Base-by-base conservation (phyloP, 2,113 vertebrate species). In the Oxygymnocypris stewartii region DNA sequence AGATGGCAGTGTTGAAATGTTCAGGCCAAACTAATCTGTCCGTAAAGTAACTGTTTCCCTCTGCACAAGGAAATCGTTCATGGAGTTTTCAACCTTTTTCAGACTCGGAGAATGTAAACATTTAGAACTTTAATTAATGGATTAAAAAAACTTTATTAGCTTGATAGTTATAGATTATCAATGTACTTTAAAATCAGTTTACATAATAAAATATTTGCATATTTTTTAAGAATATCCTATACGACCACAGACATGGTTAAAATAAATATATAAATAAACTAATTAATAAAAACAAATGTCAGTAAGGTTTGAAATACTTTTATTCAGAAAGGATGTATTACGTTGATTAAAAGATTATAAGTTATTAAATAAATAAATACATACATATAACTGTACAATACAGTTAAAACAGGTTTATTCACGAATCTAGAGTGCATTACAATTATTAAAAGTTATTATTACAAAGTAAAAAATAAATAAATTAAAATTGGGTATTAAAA, bases 1-100 rank as follows among this genome's bases (percentile, higher is more conserved):
- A 86, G 88, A 87, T 87, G 86, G 79, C 79, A 89, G 79, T 14
- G 82, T 79, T 59, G 74, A 57, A 44, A n/a, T 81, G n/a, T 40
- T 47, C 14, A 81, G 23, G 28, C n/a, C 40, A 81, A 47, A 14
- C 25, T 9, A 81, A 44, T 18, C 79, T 63, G 23, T 31, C 18
- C 23, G 18, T 59, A 12, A 37, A 79, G 51, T 6, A 42, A 23
- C 20, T 11, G 25, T 35, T 79, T 35, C 28, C 4, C 23, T 23
- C 14, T 37, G 16, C 49, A 57, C 28, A 79, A 57, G 16, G 2
- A 80, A 42, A 9, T 16, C 10, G 9, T 40, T 63, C 4, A 80
- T 14, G 11, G 20, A 6, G 2, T 13, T 37, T 61, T 80, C 23
- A 25, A 1, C 57, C 1, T 61, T n/a, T 40, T n/a, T 2, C 35